Evolutionary conservation across 30 jellyfish, hydroid and myxozoan species (phyloP).

Genomic region (Mastigias papua): DNA sequence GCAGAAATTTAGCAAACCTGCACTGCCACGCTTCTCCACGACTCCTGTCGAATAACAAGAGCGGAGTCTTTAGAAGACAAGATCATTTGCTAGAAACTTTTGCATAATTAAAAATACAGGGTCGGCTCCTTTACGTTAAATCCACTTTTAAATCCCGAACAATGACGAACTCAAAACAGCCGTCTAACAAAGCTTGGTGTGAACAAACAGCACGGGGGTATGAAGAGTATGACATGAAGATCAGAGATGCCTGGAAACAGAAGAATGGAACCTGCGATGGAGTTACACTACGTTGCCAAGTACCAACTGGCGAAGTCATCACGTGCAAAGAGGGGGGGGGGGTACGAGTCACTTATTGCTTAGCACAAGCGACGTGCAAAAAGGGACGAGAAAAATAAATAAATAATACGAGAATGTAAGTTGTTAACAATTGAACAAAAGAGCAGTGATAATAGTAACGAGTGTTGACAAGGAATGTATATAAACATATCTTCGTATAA

Average conservation of each 20-base stretch:
- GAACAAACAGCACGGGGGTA: constrained; percentile 73
- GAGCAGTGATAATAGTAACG: too few species aligned
- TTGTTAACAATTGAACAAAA: too few species aligned
- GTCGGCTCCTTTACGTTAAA: constrained; percentile 86
- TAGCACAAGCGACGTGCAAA: too few species aligned
- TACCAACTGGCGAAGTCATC: too few species aligned
- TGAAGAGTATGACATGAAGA: constrained; percentile 5
- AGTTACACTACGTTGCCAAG: too few species aligned
- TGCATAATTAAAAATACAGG: constrained; percentile 78
- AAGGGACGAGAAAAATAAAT: too few species aligned
- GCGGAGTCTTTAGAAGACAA: constrained; percentile 63
- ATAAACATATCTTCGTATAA: too few species aligned
- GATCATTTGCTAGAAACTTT: constrained; percentile 74
- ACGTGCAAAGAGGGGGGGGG: too few species aligned
- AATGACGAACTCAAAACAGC: constrained; percentile 78
- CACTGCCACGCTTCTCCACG: constrained; percentile 50
- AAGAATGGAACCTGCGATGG: background rate
- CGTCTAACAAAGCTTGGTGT: constrained; percentile 83
- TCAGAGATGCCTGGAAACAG: background rate
- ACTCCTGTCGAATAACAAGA: constrained; percentile 40
- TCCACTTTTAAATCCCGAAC: constrained; percentile 79
- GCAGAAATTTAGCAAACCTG: background rate
- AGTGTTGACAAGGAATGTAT: too few species aligned
- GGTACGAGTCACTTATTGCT: too few species aligned
- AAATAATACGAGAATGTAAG: too few species aligned